Evolutionary conservation across 2,113 vertebrate genomes (phyloP), one percentile per base, ranked within the genome.

Genomic region (Dipodomys merriami): DNA sequence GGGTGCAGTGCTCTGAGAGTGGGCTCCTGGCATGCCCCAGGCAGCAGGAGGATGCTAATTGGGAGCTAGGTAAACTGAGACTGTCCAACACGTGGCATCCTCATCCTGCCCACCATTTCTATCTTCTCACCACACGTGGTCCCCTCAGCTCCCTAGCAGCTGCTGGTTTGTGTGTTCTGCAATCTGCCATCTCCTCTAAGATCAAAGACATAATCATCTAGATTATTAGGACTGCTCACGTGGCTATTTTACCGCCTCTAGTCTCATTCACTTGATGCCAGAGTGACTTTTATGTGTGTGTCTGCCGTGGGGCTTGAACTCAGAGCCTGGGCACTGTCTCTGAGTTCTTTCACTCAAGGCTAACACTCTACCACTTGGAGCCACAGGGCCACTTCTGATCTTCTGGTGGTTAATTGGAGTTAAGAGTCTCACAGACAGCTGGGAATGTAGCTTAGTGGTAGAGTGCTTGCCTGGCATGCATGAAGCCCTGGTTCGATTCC

Each of bases 41-140:
- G 46, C 10, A 35, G 30, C 64, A 18, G 15, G 8, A 39, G 15
- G 57, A 19, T 15, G 39, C 78, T 39, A 39, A 39, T 39, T 49
- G 18, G 16, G n/a, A 5, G 53, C 69, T 53, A 81, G 74, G 76
- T 15, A 46, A 67, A 44, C 39, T 15, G 71, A 6, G 13, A 6
- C 8, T 19, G 19, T 2, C 39, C 57, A 5, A 1, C 1, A 7
- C 0, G 0, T 7, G 13, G 64, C 7, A 0, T 11, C 46, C 1
- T 0, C 74, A 62, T 67, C 65, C n/a, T 60, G 23, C 30, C 49
- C 20, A 5, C 60, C 77, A 74, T 65, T 71, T 78, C 86, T 62
- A 6, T 15, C 27, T 60, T 23, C n/a, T 92, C 53, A 5, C 3
- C 13, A 30, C 22, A 22, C 1, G 15, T 9, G 11, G 65, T 27